These are phyloP conservation scores for Wasmannia auropunctata DNA, from an alignment of 1,140 invertebrate species.

Conservation along the genomic window DNA sequence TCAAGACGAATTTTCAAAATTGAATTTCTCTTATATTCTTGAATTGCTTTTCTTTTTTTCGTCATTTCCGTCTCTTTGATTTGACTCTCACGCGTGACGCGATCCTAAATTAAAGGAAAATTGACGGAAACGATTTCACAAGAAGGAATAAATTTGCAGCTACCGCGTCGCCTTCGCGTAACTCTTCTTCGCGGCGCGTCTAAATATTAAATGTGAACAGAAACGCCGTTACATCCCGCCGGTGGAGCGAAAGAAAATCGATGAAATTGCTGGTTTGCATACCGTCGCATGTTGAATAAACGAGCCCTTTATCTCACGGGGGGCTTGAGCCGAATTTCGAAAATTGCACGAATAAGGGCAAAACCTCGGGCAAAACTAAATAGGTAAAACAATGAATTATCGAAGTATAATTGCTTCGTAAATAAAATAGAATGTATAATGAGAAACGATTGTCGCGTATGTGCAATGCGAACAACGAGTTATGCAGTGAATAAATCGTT, in stretches of 20 bases:
- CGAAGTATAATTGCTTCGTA: not conserved
- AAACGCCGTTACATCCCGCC: conserved; percentile 39
- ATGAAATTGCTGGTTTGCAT: conserved; percentile 38
- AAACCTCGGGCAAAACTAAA: not conserved
- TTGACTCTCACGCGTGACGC: not conserved
- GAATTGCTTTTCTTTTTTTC: not conserved
- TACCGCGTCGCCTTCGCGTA: not conserved
- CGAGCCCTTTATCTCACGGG: not conserved
- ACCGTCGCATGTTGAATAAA: conserved; percentile 14
- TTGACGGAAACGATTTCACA: not conserved
- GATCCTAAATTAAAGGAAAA: not conserved
- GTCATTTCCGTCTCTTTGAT: not conserved
- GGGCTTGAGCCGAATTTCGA: not conserved
- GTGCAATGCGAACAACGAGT: too few relatives aligned
- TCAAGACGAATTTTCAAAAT: not conserved
- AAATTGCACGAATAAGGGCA: not conserved
- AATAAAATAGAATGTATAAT: too few relatives aligned
- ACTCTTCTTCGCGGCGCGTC: conserved; percentile 8
- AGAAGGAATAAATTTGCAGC: not conserved
- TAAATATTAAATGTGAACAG: conserved; percentile 47
- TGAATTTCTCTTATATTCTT: not conserved
- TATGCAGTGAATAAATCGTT: not conserved
- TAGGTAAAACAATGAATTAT: not conserved
- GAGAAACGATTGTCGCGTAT: not conserved
- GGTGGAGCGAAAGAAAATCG: conserved; percentile 29